phyloP scores from a whole-genome alignment of 2,888 invertebrate genomes.

The Ischnus inquisitorius region DNA sequence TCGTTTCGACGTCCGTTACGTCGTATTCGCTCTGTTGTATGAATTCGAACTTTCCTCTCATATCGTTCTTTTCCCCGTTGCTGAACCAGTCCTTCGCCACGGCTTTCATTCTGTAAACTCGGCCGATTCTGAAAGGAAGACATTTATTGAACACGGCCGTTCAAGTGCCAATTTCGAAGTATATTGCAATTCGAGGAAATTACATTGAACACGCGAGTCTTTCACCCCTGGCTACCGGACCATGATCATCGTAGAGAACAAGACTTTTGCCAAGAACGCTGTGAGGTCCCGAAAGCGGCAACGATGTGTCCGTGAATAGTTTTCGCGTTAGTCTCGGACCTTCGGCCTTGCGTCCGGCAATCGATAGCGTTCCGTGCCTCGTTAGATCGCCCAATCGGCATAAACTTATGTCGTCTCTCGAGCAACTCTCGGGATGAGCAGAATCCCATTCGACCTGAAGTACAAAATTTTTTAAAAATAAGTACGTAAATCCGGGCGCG shows the following conservation, averaged over 20 bases:
- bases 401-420: constrained; percentile 87
- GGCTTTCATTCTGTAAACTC: constrained; percentile 92
- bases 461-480: neutral
- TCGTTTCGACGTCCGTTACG: constrained; percentile 91
- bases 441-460: constrained; percentile 88
- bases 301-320: constrained; percentile 92
- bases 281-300: constrained; percentile 92
- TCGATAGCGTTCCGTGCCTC: constrained; percentile 90
- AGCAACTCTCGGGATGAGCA: constrained; percentile 88
- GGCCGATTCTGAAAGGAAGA: constrained; percentile 88
- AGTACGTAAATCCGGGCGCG: neutral
- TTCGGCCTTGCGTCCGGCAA: constrained; percentile 91
- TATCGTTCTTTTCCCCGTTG: constrained; percentile 89
- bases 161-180: neutral
- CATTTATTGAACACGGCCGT: too few relatives aligned
- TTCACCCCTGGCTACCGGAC: constrained; percentile 95
- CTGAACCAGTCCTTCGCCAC: constrained; percentile 96
- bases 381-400: constrained; percentile 93
- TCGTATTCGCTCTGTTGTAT: constrained; percentile 95
- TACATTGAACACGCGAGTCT: constrained; percentile 95
- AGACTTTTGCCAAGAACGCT: constrained; percentile 93
- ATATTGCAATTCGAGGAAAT: constrained; percentile 72
- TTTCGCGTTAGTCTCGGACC: constrained; percentile 90
- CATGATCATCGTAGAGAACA: constrained; percentile 95
- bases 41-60: constrained; percentile 93